Percentiles rank a stretch among this genome's conserved stretches.
Conservation (phyloP, 2,888 invertebrate genomes). For the Gymnosoma rotundatum region DNA sequence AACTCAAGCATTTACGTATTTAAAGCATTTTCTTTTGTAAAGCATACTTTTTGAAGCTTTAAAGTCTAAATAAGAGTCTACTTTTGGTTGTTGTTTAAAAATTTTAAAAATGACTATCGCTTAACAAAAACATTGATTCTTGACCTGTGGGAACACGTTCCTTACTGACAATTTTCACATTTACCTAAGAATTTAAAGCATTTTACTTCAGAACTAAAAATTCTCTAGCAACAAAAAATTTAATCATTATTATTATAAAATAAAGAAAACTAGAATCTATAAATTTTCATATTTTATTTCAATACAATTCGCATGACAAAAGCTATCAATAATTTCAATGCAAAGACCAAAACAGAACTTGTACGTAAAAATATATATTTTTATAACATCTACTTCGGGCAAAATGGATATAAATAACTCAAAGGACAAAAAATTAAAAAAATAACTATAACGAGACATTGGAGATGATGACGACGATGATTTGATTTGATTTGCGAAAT, state of each 20-base stretch:
- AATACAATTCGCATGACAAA: conserved; percentile 59
- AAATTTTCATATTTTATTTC: conserved; percentile 68
- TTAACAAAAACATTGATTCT: too few species aligned
- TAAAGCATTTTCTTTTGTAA: too few species aligned
- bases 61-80: too few species aligned
- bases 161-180: too few species aligned
- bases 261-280: conserved; percentile 50
- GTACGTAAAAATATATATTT: conserved; percentile 22
- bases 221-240: background rate
- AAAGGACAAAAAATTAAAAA: background rate
- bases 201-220: too few species aligned
- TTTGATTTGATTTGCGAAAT: conserved; percentile 68
- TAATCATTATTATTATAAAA: conserved; percentile 16
- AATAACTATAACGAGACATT: conserved; percentile 46
- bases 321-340: conserved; percentile 54
- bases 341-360: conserved; percentile 21
- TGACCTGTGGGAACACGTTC: too few species aligned
- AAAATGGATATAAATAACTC: conserved; percentile 4
- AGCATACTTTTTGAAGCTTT: too few species aligned
- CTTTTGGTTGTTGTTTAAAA: too few species aligned
- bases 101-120: too few species aligned
- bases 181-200: too few species aligned
- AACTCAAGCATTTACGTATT: too few species aligned
- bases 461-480: conserved; percentile 62
- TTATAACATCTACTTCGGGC: conserved; percentile 18